Conservation (phyloP, 2,113 vertebrate genomes). For the Odobenus rosmarus region DNA sequence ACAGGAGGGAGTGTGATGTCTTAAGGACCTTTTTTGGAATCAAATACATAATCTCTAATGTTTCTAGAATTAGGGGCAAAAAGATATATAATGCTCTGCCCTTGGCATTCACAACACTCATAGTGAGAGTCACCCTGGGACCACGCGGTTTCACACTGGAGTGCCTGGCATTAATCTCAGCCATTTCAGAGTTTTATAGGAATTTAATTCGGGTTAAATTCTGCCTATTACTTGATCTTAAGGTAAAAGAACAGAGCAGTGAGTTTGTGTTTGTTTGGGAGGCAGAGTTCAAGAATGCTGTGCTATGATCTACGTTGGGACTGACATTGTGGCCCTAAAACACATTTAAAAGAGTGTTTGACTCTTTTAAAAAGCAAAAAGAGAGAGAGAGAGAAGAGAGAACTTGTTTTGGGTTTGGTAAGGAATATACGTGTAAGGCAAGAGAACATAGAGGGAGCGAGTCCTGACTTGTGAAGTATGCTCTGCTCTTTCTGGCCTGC, state of each 20-base stretch:
- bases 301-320: fast-evolving
- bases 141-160: fast-evolving
- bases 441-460: too few relatives aligned
- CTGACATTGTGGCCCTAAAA: not conserved
- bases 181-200: not conserved
- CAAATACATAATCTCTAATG: not conserved
- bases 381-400: too few relatives aligned
- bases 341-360: too few relatives aligned
- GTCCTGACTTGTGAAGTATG: fast-evolving
- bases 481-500: not conserved
- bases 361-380: not conserved
- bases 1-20: not conserved
- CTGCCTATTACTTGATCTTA: not conserved
- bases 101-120: fast-evolving
- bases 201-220: not conserved
- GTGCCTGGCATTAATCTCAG: not conserved
- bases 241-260: not conserved
- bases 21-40: not conserved
- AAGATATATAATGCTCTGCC: not conserved
- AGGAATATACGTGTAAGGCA: not conserved
- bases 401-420: not conserved
- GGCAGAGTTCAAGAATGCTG: too few relatives aligned
- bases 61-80: not conserved
- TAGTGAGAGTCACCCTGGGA: fast-evolving
- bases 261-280: not conserved